These are phyloP conservation scores for Mizuhopecten yessoensis DNA, from an alignment of 1,140 invertebrate species.

Conservation along the genomic window DNA sequence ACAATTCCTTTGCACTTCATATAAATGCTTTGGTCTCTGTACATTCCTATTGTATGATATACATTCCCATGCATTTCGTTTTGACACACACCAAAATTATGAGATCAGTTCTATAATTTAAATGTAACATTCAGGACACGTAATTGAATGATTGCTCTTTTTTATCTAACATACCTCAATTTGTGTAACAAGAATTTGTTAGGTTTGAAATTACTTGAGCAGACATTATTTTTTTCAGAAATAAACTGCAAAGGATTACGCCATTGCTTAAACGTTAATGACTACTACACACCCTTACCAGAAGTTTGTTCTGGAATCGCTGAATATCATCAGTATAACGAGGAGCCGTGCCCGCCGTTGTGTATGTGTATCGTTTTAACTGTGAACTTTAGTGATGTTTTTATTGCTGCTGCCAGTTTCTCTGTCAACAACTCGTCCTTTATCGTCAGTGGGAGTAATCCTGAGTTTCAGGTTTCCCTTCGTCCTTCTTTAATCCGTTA, in stretches of 20 bases:
- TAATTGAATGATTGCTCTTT: too few species aligned
- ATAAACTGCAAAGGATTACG: not conserved
- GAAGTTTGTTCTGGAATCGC: not conserved
- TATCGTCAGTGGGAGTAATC: not conserved
- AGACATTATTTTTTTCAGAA: not conserved
- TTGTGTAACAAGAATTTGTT: too few species aligned
- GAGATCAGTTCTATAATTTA: too few species aligned
- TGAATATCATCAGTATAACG: not conserved
- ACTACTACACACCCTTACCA: not conserved
- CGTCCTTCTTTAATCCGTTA: not conserved
- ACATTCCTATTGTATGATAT: too few species aligned
- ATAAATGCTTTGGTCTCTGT: too few species aligned
- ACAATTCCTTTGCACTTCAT: too few species aligned
- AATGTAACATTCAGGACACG: too few species aligned
- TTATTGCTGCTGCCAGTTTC: not conserved
- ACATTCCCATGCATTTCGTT: too few species aligned
- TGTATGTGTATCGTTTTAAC: not conserved
- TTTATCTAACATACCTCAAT: too few species aligned
- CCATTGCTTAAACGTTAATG: not conserved
- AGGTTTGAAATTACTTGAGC: too few species aligned
- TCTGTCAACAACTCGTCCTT: not conserved
- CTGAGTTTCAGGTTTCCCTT: not conserved
- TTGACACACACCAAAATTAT: too few species aligned
- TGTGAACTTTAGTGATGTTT: not conserved
- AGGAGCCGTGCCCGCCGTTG: not conserved